Evolutionary conservation across 2,888 invertebrate genomes (phyloP).

Genomic region (Kryphioiulus occultus): DNA sequence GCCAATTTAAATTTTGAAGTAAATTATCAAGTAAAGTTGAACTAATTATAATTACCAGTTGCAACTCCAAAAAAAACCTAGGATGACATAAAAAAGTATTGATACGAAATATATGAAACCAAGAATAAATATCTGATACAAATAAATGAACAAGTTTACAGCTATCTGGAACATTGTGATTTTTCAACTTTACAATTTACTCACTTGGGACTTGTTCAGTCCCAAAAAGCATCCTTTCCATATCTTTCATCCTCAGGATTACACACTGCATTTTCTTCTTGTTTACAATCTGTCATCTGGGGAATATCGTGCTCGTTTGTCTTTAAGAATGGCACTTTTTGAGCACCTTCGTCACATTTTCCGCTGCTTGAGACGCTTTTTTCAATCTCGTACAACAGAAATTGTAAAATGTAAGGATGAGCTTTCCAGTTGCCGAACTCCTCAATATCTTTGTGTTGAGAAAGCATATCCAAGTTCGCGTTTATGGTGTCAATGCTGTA

Average conservation of each 20-base stretch:
- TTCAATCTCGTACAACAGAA: conserved; percentile 33
- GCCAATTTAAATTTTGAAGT: no score
- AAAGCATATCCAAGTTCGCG: neutral
- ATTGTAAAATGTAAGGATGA: neutral
- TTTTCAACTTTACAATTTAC: no score
- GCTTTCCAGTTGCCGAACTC: neutral
- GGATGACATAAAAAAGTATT: no score
- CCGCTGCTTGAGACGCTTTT: neutral
- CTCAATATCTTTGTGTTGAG: neutral
- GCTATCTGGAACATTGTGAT: no score
- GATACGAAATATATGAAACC: no score
- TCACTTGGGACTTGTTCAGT: neutral
- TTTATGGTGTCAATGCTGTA: conserved; percentile 13
- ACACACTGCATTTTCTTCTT: neutral
- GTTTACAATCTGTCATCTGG: neutral
- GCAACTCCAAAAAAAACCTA: no score
- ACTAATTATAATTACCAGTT: no score
- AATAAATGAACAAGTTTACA: no score
- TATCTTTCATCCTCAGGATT: neutral
- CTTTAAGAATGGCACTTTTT: no score
- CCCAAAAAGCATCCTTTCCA: neutral
- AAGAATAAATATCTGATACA: no score
- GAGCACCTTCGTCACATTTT: neutral
- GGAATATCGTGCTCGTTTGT: neutral
- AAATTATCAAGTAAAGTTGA: no score